Conservation (phyloP, 2,113 vertebrate species). For the Eulemur rufifrons region DNA sequence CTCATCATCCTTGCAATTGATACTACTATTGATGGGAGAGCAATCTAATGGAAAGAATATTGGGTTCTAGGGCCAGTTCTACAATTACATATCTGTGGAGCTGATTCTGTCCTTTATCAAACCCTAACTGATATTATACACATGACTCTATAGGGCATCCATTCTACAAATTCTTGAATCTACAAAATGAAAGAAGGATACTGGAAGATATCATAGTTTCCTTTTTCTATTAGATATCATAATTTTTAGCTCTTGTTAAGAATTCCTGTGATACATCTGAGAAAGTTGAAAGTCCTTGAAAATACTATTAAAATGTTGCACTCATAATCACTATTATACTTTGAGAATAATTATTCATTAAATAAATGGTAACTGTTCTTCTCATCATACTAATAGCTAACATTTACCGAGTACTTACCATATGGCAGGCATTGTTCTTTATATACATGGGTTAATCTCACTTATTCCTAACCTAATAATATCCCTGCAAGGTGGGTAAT, state of each 20-base stretch:
- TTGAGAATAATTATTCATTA: conserved; percentile 23
- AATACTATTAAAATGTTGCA: background rate
- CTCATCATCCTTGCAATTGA: background rate
- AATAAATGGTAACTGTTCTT: background rate
- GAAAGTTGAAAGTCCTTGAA: background rate
- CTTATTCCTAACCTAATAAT: background rate
- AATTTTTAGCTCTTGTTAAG: conserved; percentile 13
- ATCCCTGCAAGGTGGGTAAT: background rate
- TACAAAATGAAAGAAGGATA: background rate
- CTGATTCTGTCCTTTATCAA: background rate
- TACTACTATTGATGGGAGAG: background rate
- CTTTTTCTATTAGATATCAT: background rate
- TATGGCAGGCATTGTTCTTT: background rate
- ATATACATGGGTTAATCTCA: background rate
- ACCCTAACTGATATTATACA: background rate
- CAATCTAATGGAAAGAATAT: conserved; percentile 36
- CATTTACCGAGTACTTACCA: background rate
- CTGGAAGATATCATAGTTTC: background rate
- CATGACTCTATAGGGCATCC: background rate
- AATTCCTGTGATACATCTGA: background rate
- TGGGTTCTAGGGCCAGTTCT: background rate
- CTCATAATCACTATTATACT: background rate
- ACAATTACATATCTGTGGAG: background rate
- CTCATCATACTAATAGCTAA: background rate
- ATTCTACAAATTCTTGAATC: background rate